Conservation (phyloP, 2,888 invertebrate species). For the Cosmia trapezina region DNA sequence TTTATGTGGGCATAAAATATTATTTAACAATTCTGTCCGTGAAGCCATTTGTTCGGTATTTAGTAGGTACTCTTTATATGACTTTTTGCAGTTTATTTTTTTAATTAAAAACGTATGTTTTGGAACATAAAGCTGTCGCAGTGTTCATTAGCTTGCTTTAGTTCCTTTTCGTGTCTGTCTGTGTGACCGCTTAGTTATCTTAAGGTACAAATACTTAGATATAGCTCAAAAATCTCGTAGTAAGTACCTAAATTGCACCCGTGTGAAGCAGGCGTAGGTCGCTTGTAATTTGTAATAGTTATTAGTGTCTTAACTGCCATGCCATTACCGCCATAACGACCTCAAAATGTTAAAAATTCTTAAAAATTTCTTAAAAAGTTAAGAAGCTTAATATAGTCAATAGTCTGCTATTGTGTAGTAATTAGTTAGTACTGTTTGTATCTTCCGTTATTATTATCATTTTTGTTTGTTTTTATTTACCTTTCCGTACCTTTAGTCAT, state of each 20-base stretch:
- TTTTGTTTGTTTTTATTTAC: too few species aligned
- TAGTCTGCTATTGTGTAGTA: too few species aligned
- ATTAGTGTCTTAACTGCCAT: neutral
- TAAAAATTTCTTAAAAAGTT: too few species aligned
- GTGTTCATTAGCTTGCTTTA: constrained; percentile 11
- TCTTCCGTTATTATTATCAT: too few species aligned
- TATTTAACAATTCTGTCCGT: constrained; percentile 28
- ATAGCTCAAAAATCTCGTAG: neutral
- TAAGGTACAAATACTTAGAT: neutral
- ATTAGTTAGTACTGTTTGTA: too few species aligned
- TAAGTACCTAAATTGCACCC: too few species aligned
- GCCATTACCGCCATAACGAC: neutral
- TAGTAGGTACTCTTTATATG: constrained; percentile 38
- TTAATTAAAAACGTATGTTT: constrained; percentile 40
- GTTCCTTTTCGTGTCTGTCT: neutral
- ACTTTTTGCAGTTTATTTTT: constrained; percentile 19
- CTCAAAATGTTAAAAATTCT: too few species aligned
- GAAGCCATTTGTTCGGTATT: constrained; percentile 31
- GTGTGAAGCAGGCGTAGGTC: too few species aligned
- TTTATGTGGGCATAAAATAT: constrained; percentile 44
- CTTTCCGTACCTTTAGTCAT: too few species aligned
- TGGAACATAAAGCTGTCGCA: neutral
- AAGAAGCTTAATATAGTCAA: too few species aligned
- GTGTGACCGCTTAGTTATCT: neutral
- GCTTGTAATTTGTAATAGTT: neutral